Base-by-base conservation (phyloP, 2,113 vertebrate genomes). In the Alouatta palliata region DNA sequence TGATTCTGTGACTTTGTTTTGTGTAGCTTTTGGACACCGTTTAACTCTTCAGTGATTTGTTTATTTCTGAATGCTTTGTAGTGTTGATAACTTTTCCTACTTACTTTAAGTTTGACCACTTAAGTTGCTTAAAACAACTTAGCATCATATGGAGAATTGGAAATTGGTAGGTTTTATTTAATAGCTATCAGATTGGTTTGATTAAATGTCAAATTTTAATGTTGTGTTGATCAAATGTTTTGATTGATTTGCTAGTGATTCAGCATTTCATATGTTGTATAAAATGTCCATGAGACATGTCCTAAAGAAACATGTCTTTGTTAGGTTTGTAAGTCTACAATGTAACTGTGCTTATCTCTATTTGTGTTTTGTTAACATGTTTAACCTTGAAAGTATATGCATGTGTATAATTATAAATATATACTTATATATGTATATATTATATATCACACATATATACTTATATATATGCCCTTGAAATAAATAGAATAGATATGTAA, bases 21-120 rank as follows among this genome's bases (percentile, higher is more conserved):
- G 12, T 84, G 1, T 87, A 40, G 32, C 64, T 96, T 71, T 27
- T 77, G 40, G 40, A 84, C 2, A 84, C 12, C 21, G 32, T 92
- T 86, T 93, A 79, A 40, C 37, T 87, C 8, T 21, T 61, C 21
- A 61, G 9, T n/a, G 35, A 43, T 54, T 82, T 49, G 2, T 79
- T 83, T 85, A 92, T 58, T 75, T 35, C 79, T 73, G 32, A 87
- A 56, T 96, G n/a, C 19, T 83, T 94, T 92, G 79, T 79, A 79
- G 30, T 85, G 32, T 84, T 94, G 64, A 82, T 30, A 49, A 8
- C 8, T 54, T 96, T 95, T 64, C 47, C 16, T 58, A 1, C 7
- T 81, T 81, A 47, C 3, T 17, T 30, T 37, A 66, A 43, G 16
- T 47, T 80, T 94, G 43, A 87, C 70, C 40, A 80, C 68, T 81